A percentile compares a stretch with the other conserved stretches of the same genome.
Evolutionary conservation across 1,140 invertebrate species (phyloP).

Genomic region (Lepidostoma basale): DNA sequence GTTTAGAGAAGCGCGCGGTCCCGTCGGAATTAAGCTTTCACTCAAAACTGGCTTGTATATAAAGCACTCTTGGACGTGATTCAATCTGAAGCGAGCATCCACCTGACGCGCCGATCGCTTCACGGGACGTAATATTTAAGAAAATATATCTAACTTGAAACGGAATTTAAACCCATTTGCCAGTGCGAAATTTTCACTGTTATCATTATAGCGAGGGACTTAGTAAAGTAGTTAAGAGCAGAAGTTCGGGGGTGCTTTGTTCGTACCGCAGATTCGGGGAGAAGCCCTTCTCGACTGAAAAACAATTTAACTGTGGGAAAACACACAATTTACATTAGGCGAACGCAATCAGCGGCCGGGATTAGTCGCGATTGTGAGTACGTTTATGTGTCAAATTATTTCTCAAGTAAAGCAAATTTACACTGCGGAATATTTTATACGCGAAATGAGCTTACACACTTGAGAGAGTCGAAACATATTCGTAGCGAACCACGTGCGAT

Average conservation of each 20-base stretch:
- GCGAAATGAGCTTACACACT: neutral
- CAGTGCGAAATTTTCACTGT: no score
- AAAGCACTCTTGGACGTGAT: slow-evolving; percentile 41
- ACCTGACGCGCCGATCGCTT: neutral
- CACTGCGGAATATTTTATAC: neutral
- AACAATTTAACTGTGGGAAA: slow-evolving; percentile 44
- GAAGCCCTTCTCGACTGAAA: slow-evolving; percentile 23
- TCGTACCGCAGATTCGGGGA: neutral
- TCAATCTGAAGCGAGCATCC: slow-evolving; percentile 31
- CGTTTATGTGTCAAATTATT: slow-evolving; percentile 44
- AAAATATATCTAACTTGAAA: no score
- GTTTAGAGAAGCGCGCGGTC: slow-evolving; percentile 38
- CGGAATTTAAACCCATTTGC: no score
- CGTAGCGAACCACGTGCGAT: neutral
- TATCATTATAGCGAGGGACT: no score
- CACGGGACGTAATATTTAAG: neutral
- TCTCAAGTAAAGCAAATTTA: slow-evolving; percentile 15
- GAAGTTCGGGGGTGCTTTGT: neutral
- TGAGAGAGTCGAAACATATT: slow-evolving; percentile 4
- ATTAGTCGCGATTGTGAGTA: slow-evolving; percentile 39
- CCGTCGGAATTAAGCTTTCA: slow-evolving; percentile 44
- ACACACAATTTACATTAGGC: slow-evolving; percentile 45
- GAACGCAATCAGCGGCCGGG: slow-evolving; percentile 39
- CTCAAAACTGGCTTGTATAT: slow-evolving; percentile 35
- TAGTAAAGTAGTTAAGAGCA: neutral